Evolutionary conservation across 2,113 vertebrate species (phyloP).

Genomic region (human (Homo sapiens)): GRCh38 chr22:33793501-33794000

Average conservation of each 20-base stretch:
- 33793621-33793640: not conserved
- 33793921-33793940: not conserved
- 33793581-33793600: not conserved
- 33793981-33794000: not conserved
- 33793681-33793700: not conserved
- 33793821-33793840: not conserved
- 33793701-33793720: not conserved
- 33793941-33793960: not conserved
- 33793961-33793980: not conserved
- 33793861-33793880: not conserved
- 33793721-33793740: not conserved
- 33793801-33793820: not conserved
- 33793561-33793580: not conserved
- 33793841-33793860: not conserved
- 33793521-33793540: not conserved
- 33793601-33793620: not conserved
- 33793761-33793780: not conserved
- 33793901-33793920: constrained; percentile 19
- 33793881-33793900: constrained; percentile 17
- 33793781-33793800: not conserved
- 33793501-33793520: not conserved
- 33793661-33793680: not conserved
- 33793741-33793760: not conserved
- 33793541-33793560: not conserved
- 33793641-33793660: not conserved